Evolutionary conservation across 2,797 vertebrate species (phyloP).

Genomic region (Gambusia yucatana): DNA sequence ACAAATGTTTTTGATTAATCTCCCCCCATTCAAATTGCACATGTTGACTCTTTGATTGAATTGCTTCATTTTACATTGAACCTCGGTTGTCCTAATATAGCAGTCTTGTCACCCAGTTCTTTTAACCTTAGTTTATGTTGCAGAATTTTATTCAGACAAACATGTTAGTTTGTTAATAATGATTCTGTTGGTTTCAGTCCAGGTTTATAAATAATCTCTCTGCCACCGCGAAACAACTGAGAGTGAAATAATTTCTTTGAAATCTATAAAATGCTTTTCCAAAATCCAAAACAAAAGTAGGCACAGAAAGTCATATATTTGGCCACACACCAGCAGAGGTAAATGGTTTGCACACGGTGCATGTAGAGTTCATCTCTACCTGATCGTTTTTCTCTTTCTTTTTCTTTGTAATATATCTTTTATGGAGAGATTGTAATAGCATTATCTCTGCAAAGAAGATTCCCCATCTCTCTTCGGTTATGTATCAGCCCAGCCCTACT

Average conservation of each 20-base stretch:
- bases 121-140: too few species aligned
- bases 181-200: background rate
- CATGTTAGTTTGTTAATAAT: too few species aligned
- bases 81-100: too few species aligned
- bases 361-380: background rate
- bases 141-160: too few species aligned
- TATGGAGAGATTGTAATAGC: slow-evolving; percentile 1
- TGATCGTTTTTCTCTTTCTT: background rate
- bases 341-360: slow-evolving; percentile 1
- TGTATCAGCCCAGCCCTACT: slow-evolving; percentile 25
- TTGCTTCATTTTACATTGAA: background rate
- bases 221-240: background rate
- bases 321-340: background rate
- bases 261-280: background rate
- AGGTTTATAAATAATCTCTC: background rate
- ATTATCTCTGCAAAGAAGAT: slow-evolving; percentile 20
- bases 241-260: background rate
- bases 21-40: background rate
- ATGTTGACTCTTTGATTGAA: background rate
- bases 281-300: background rate
- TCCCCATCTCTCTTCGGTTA: slow-evolving; percentile 17
- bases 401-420: background rate
- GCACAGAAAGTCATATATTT: background rate
- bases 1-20: slow-evolving; percentile 4
- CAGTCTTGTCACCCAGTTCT: too few species aligned